Evolutionary conservation across 1,140 invertebrate species (phyloP).

Genomic region (Scaptodrosophila lebanonensis): DNA sequence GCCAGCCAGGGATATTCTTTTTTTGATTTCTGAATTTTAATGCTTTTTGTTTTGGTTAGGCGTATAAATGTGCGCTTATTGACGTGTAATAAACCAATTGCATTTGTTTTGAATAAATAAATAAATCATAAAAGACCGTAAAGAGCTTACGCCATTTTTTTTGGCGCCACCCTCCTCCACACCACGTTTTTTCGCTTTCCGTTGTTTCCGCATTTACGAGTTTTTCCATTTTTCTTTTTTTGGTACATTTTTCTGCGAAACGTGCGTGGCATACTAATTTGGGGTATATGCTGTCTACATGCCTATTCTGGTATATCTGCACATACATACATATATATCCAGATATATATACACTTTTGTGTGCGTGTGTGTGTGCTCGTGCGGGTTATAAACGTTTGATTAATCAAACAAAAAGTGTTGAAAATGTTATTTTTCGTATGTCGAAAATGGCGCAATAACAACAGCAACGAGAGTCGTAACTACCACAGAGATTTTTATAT

Average conservation of each 20-base stretch:
- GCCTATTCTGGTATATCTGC: conserved; percentile 11
- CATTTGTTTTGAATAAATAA: conserved; percentile 74
- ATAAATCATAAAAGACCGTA: conserved; percentile 55
- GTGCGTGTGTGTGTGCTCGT: neutral
- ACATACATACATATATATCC: neutral
- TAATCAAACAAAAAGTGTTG: conserved; percentile 72
- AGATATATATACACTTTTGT: conserved; percentile 6
- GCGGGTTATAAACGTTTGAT: conserved; percentile 45
- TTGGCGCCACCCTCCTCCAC: conserved; percentile 18
- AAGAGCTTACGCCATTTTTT: conserved; percentile 37
- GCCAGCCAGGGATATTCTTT: conserved; percentile 8
- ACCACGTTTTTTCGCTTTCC: conserved; percentile 27
- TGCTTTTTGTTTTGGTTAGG: conserved; percentile 64
- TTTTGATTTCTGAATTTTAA: conserved; percentile 33
- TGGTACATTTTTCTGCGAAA: conserved; percentile 37
- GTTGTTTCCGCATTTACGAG: conserved; percentile 38
- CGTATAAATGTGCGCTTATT: conserved; percentile 65
- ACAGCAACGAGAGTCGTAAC: no score
- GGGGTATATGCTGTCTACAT: conserved; percentile 54
- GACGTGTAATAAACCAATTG: conserved; percentile 74
- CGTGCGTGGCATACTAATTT: conserved; percentile 72
- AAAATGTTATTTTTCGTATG: conserved; percentile 69
- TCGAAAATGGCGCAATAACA: conserved; percentile 66
- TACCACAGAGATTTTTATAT: conserved; percentile 44
- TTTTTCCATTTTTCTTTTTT: conserved; percentile 34